A percentile compares a stretch with the other conserved stretches of the same genome.
Conservation (phyloP, 2,113 vertebrate genomes). For the Nycticorax nycticorax region DNA sequence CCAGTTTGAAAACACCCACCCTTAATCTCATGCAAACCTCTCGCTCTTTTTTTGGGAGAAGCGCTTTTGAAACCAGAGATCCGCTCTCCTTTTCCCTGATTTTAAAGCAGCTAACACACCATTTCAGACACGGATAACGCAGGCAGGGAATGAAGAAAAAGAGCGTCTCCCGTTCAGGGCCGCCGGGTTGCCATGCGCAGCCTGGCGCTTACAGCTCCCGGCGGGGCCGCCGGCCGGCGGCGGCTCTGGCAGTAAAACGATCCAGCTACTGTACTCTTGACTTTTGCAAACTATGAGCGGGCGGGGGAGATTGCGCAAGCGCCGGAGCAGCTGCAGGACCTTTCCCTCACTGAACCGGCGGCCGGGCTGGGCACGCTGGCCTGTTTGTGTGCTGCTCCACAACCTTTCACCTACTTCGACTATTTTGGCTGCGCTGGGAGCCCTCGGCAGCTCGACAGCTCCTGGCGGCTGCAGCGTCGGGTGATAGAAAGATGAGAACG, state of each 20-base stretch:
- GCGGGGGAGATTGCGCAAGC: neutral
- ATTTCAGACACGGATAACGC: neutral
- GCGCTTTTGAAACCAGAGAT: neutral
- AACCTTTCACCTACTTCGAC: slow-evolving; percentile 60
- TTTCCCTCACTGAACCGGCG: slow-evolving; percentile 36
- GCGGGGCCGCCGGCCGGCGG: neutral
- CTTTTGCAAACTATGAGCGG: neutral
- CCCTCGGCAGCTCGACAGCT: neutral
- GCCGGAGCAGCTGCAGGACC: slow-evolving; percentile 5
- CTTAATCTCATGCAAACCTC: neutral
- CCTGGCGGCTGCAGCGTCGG: neutral
- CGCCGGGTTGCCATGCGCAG: neutral
- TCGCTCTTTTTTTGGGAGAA: neutral
- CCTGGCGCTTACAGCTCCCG: neutral
- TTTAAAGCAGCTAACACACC: neutral
- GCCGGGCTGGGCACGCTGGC: neutral
- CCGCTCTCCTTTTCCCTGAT: neutral
- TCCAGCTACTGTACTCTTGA: slow-evolving; percentile 46
- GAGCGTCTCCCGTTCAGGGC: neutral
- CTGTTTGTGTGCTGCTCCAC: slow-evolving; percentile 27
- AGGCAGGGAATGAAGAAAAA: neutral
- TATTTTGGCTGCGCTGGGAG: neutral
- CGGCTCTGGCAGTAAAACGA: neutral
- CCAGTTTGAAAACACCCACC: neutral
- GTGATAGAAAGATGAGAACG: slow-evolving; percentile 11